Evolutionary conservation across 2,888 invertebrate genomes (phyloP).

Genomic region (Idaea aversata): DNA sequence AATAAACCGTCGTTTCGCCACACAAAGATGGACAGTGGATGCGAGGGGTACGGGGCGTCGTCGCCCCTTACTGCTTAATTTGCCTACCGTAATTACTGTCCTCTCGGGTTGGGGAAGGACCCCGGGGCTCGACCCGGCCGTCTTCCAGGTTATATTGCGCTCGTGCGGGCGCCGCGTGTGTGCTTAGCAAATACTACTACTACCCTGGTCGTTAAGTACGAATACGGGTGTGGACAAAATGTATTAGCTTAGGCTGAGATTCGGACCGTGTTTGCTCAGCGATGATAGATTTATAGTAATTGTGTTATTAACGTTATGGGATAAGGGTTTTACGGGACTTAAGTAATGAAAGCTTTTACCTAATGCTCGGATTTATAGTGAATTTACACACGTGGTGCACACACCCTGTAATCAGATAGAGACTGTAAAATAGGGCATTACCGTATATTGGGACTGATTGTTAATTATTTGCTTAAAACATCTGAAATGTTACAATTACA

Average conservation of each 20-base stretch:
- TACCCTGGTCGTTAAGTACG: conserved; percentile 77
- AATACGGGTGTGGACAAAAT: conserved; percentile 80
- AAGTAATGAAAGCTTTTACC: conserved; percentile 78
- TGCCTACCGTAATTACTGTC: conserved; percentile 82
- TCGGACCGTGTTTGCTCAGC: conserved; percentile 77
- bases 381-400: conserved; percentile 68
- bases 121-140: conserved; percentile 72
- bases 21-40: conserved; percentile 72
- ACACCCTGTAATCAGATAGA: conserved; percentile 44
- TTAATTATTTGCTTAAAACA: conserved; percentile 8
- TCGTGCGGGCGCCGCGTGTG: conserved; percentile 77
- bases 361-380: conserved; percentile 76
- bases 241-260: conserved; percentile 81
- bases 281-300: conserved; percentile 81
- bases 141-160: conserved; percentile 78
- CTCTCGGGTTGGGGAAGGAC: conserved; percentile 74
- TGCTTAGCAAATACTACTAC: conserved; percentile 73
- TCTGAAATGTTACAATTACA: conserved; percentile 26
- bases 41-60: conserved; percentile 46
- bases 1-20: conserved; percentile 70
- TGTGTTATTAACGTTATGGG: conserved; percentile 81
- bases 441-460: background rate
- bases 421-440: background rate
- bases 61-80: conserved; percentile 80
- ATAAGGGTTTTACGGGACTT: conserved; percentile 80